Evolutionary conservation across 1,140 invertebrate species (phyloP).

Genomic region (Polyergus mexicanus): DNA sequence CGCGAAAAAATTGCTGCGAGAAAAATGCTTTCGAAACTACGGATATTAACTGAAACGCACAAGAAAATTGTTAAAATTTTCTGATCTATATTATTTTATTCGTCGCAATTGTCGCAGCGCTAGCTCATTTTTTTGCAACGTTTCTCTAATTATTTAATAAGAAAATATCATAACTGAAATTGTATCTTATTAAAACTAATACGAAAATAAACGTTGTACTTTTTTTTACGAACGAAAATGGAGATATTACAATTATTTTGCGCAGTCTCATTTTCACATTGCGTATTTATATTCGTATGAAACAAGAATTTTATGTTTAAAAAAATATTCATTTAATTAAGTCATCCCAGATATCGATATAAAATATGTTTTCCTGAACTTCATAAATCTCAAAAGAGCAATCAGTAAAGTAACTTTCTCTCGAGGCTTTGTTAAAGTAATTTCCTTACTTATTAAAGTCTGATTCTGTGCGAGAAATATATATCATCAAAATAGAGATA

Average conservation of each 20-base stretch:
- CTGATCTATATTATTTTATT: slow-evolving; percentile 1
- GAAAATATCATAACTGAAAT: slow-evolving; percentile 6
- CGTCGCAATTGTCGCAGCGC: not conserved
- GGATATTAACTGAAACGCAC: not conserved
- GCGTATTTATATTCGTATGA: slow-evolving; percentile 12
- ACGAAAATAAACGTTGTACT: slow-evolving; percentile 10
- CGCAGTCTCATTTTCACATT: not conserved
- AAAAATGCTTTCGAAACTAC: slow-evolving; percentile 9
- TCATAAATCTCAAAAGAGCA: not conserved
- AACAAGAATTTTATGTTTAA: slow-evolving; percentile 4
- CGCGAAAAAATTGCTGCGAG: slow-evolving; percentile 13
- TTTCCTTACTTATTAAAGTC: not conserved
- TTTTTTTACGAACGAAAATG: not conserved
- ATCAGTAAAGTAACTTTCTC: not conserved
- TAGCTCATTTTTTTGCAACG: not conserved
- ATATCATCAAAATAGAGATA: not conserved
- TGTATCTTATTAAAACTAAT: not conserved
- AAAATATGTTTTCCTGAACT: not conserved
- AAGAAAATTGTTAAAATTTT: slow-evolving; percentile 8
- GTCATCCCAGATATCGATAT: not conserved
- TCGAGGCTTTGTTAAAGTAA: slow-evolving; percentile 23
- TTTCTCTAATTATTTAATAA: not conserved
- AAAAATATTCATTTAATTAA: slow-evolving; percentile 11
- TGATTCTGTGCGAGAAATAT: not conserved
- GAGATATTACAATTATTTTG: not conserved